A percentile compares a stretch with the other conserved stretches of the same genome.
These are phyloP conservation scores for Uloborus diversus DNA, from an alignment of 1,140 invertebrate species.

Conservation along the genomic window DNA sequence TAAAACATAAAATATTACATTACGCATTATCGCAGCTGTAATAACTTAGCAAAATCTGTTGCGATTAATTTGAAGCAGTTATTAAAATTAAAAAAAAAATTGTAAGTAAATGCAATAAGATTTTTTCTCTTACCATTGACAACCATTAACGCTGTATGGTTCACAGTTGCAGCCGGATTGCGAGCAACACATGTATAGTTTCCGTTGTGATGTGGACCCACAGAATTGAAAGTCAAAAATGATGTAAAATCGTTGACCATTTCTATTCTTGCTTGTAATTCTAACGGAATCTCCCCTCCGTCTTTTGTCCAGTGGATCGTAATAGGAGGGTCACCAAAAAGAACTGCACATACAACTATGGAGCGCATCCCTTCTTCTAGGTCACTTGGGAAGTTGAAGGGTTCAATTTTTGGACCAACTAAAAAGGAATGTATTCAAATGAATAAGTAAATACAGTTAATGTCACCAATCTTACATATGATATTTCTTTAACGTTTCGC, in stretches of 20 bases:
- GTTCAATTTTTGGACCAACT: conserved; percentile 69
- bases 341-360: conserved; percentile 90
- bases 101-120: no score
- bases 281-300: conserved; percentile 74
- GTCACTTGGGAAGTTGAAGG: conserved; percentile 77
- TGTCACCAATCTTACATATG: no score
- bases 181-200: conserved; percentile 68
- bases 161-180: conserved; percentile 64
- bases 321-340: conserved; percentile 92
- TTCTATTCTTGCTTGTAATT: conserved; percentile 55
- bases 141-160: conserved; percentile 64
- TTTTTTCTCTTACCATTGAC: conserved; percentile 67
- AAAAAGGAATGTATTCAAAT: conserved; percentile 59
- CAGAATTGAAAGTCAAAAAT: conserved; percentile 57
- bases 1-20: no score
- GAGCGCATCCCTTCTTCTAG: conserved; percentile 84
- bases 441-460: background rate
- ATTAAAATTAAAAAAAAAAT: no score
- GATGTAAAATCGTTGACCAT: conserved; percentile 58
- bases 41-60: no score
- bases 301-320: conserved; percentile 90
- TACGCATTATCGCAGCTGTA: no score
- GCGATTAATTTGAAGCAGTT: no score
- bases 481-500: no score
- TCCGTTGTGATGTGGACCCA: conserved; percentile 65